A percentile compares a stretch with the other conserved stretches of the same genome.
These are phyloP conservation scores for Neodiprion pinetum DNA, from an alignment of 1,140 invertebrate genomes.

Conservation along the genomic window DNA sequence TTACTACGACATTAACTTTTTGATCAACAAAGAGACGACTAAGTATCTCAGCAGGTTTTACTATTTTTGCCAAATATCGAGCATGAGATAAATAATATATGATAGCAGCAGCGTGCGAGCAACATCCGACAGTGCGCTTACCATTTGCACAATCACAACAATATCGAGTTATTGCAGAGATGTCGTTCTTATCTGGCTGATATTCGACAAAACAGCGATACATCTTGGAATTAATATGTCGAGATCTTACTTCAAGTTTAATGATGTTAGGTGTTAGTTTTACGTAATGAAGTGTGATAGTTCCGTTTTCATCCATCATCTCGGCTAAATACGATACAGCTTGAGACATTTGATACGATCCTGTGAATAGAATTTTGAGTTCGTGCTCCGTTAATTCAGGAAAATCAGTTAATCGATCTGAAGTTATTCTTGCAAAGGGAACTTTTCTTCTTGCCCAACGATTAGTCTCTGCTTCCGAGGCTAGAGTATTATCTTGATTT, in stretches of 20 bases:
- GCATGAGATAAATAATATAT: conserved; percentile 32
- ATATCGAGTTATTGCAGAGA: conserved; percentile 26
- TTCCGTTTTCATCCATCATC: conserved; percentile 25
- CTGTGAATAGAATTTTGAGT: conserved; percentile 32
- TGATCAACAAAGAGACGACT: conserved; percentile 26
- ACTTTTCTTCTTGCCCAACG: conserved; percentile 23
- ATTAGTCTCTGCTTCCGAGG: conserved; percentile 30
- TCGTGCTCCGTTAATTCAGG: conserved; percentile 31
- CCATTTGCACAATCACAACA: conserved; percentile 32
- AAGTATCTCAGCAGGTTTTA: conserved; percentile 28
- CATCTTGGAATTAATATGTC: conserved; percentile 28
- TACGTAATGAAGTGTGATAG: conserved; percentile 17
- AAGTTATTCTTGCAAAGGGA: conserved; percentile 27
- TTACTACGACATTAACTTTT: conserved; percentile 23
- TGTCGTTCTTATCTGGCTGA: conserved; percentile 27
- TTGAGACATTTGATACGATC: conserved; percentile 32
- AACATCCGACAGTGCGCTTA: conserved; percentile 26
- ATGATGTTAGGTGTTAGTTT: conserved; percentile 24
- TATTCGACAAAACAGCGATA: conserved; percentile 36
- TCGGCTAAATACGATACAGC: conserved; percentile 34
- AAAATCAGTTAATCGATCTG: conserved; percentile 27
- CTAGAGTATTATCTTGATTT: conserved; percentile 28
- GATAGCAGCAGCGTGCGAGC: conserved; percentile 30
- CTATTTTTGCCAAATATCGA: conserved; percentile 28
- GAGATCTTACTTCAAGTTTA: conserved; percentile 29